phyloP scores from a whole-genome alignment of 2,113 vertebrate genomes.

The Hippoglossus stenolepis region DNA sequence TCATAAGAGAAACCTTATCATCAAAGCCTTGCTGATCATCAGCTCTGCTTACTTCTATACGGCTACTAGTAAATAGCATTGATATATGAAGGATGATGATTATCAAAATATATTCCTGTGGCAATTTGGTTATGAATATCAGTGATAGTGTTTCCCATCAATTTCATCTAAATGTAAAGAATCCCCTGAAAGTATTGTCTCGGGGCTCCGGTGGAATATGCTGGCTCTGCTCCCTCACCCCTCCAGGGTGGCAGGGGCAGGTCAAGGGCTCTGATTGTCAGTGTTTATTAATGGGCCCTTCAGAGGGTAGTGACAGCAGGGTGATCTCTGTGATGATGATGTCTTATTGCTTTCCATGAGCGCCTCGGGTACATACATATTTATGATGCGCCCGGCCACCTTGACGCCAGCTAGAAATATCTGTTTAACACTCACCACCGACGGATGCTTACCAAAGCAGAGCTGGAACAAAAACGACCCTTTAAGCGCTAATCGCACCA shows the following conservation, averaged over 20 bases:
- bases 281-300: slow-evolving; percentile 80
- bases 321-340: slow-evolving; percentile 80
- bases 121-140: slow-evolving; percentile 5
- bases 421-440: slow-evolving; percentile 69
- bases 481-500: slow-evolving; percentile 23
- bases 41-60: not conserved
- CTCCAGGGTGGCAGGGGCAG: slow-evolving; percentile 65
- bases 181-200: slow-evolving; percentile 9
- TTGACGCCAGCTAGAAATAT: slow-evolving; percentile 69
- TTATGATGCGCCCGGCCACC: slow-evolving; percentile 75
- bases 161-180: not conserved
- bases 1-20: not conserved
- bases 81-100: not conserved
- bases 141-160: not conserved
- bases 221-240: slow-evolving; percentile 36
- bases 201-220: slow-evolving; percentile 5
- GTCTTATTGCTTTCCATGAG: slow-evolving; percentile 80
- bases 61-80: not conserved
- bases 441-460: slow-evolving; percentile 48
- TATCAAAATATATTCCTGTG: slow-evolving; percentile 19
- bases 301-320: slow-evolving; percentile 70
- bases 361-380: slow-evolving; percentile 80
- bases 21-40: slow-evolving; percentile 7
- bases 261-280: slow-evolving; percentile 79
- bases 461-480: slow-evolving; percentile 44